Evolutionary conservation across 2,113 vertebrate genomes (phyloP), one percentile per base, ranked within the genome.

Genomic region (Hyperopisus bebe): DNA sequence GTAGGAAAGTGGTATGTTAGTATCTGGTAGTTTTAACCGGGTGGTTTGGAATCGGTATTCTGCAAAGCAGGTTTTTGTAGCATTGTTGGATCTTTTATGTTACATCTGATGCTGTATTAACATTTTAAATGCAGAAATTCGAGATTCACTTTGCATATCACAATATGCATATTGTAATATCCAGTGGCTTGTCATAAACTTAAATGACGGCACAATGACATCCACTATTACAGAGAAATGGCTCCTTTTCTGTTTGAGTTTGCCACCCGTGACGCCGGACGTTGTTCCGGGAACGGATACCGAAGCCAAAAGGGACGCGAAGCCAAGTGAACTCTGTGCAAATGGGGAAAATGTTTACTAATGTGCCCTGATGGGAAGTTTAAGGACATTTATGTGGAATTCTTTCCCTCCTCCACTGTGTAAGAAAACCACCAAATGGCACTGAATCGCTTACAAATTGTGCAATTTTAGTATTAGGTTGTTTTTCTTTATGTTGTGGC

Each of bases 311-410:
- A 31, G 50, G 50, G 47, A 24, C 13, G 8, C 11, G 3, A 55
- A 55, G 85, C 85, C 50, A 83, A 53, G 48, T 48, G 50, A 50
- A 51, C 70, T 46, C 47, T 1, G 74, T 10, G 82, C 27, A 82
- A 77, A 39, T 53, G 66, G 46, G 46, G 88, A 83, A 80, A 31
- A 51, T 89, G 88, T 89, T 89, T 89, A 82, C 88, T 89, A 31
- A 74, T 10, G 47, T 11, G 47, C 27, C 39, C 3, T 53, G 85
- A 87, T 1, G n/a, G 85, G 27, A 47, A 53, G 85, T 88, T 88
- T 48, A 47, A 74, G 17, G 31, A 44, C 66, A 74, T 70, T 77
- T 74, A 35, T 5, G 8, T 87, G 51, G 53, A 21, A 17, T 62
- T 31, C 46, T 24, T 66, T 62, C 27, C 5, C 3, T 86, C n/a